Conservation (phyloP, 2,888 invertebrate genomes). For the Mesoligia furuncula region DNA sequence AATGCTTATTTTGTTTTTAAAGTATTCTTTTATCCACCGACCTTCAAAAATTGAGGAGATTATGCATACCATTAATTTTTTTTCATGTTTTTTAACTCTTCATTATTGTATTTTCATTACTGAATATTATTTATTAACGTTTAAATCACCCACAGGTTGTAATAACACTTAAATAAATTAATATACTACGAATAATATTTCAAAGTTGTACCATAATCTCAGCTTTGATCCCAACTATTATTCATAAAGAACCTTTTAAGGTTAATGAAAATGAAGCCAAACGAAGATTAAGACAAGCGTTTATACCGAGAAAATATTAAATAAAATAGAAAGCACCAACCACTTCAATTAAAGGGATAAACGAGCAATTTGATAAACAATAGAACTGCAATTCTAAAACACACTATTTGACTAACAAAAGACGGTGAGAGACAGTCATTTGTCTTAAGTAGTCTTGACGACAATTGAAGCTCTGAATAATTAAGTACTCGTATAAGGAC, state of each 20-base stretch:
- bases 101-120: not conserved
- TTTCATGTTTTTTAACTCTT: not conserved
- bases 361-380: slow-evolving; percentile 38
- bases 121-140: not conserved
- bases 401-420: slow-evolving; percentile 61
- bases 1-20: not conserved
- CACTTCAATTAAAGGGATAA: slow-evolving; percentile 47
- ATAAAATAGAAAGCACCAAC: slow-evolving; percentile 29
- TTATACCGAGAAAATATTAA: slow-evolving; percentile 37
- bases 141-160: not conserved
- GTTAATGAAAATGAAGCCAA: slow-evolving; percentile 32
- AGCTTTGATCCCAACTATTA: slow-evolving; percentile 33
- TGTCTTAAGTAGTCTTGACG: slow-evolving; percentile 55
- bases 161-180: slow-evolving; percentile 26
- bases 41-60: not conserved
- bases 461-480: slow-evolving; percentile 60
- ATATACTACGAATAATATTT: slow-evolving; percentile 21
- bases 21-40: not conserved
- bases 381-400: slow-evolving; percentile 45
- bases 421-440: slow-evolving; percentile 53
- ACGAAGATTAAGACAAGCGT: slow-evolving; percentile 24
- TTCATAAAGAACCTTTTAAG: slow-evolving; percentile 34
- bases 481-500: too few species aligned
- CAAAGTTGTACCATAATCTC: slow-evolving; percentile 35
- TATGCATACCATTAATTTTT: not conserved